These are phyloP conservation scores for Leucophenga varia DNA, from an alignment of 1,140 invertebrate species.

Conservation along the genomic window DNA sequence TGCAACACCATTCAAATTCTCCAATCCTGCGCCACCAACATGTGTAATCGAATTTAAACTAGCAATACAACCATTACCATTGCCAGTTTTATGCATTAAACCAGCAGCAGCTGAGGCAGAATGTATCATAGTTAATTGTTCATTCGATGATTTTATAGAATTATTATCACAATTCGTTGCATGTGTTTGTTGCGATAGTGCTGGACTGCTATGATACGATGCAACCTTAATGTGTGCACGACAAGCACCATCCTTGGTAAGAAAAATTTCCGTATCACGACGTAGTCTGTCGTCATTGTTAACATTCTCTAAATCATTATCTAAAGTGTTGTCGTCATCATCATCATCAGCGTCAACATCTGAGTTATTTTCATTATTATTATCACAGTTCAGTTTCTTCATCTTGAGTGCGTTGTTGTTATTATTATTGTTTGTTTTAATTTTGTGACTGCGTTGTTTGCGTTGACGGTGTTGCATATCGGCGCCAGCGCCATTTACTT, in stretches of 20 bases:
- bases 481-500: too few relatives aligned
- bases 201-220: slow-evolving; percentile 36
- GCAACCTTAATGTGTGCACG: slow-evolving; percentile 40
- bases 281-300: not conserved
- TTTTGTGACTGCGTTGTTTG: slow-evolving; percentile 32
- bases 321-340: too few relatives aligned
- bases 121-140: slow-evolving; percentile 8
- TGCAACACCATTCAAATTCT: too few relatives aligned
- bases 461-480: slow-evolving; percentile 53
- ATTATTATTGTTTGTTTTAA: slow-evolving; percentile 33
- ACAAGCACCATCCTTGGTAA: slow-evolving; percentile 33
- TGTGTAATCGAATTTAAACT: too few relatives aligned
- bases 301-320: too few relatives aligned
- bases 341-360: slow-evolving; percentile 29
- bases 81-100: not conserved
- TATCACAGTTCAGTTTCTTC: slow-evolving; percentile 53
- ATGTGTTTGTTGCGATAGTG: slow-evolving; percentile 49
- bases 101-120: slow-evolving; percentile 12
- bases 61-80: slow-evolving; percentile 9
- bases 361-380: slow-evolving; percentile 38
- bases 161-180: slow-evolving; percentile 44
- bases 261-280: slow-evolving; percentile 29
- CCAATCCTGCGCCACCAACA: too few relatives aligned
- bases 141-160: slow-evolving; percentile 4
- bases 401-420: slow-evolving; percentile 34